phyloP scores from a whole-genome alignment of 2,888 invertebrate species.

The Formica aserva region DNA sequence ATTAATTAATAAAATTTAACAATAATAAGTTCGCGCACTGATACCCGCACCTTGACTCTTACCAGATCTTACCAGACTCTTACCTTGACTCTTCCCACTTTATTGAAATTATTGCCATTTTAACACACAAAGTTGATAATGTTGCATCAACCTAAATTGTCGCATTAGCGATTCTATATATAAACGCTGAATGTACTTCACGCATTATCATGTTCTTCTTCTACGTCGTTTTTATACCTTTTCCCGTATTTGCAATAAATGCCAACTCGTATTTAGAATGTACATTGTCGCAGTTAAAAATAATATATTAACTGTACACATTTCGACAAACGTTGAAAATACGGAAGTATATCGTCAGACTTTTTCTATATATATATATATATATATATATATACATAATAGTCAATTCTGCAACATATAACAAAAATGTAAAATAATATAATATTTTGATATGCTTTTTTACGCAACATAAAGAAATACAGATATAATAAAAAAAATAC shows the following conservation, averaged over 20 bases:
- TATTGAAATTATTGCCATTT: too few species aligned
- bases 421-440: background rate
- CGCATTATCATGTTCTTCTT: constrained; percentile 2
- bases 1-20: too few species aligned
- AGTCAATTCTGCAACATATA: background rate
- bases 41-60: too few species aligned
- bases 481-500: background rate
- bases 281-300: constrained; percentile 25
- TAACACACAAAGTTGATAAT: constrained; percentile 1
- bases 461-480: background rate
- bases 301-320: background rate
- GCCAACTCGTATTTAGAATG: constrained; percentile 4
- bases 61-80: too few species aligned
- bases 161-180: constrained; percentile 24
- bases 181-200: constrained; percentile 8
- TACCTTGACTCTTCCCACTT: too few species aligned
- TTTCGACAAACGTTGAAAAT: background rate
- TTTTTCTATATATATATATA: too few species aligned
- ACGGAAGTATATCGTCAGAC: background rate
- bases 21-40: too few species aligned
- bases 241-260: background rate
- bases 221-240: background rate
- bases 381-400: too few species aligned
- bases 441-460: background rate
- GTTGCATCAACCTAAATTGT: background rate